A percentile compares a stretch with the other conserved stretches of the same genome.
phyloP scores from a whole-genome alignment of 30 jellyfish, hydroid and myxozoan genomes.

The Mastigias papua region DNA sequence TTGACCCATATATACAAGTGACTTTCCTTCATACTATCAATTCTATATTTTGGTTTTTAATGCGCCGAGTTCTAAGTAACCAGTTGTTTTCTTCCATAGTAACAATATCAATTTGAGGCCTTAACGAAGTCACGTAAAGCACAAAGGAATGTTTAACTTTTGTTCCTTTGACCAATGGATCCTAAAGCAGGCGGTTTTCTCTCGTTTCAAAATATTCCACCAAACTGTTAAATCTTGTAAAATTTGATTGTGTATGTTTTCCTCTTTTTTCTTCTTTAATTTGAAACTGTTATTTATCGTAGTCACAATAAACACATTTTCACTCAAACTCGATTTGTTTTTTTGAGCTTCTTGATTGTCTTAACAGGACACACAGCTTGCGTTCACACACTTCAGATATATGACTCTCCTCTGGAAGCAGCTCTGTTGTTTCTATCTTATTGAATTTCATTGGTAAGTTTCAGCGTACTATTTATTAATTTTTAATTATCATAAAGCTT shows the following conservation, averaged over 20 bases:
- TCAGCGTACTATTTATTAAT: too few relatives aligned
- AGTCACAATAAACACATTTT: background rate
- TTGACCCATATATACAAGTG: too few relatives aligned
- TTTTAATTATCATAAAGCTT: too few relatives aligned
- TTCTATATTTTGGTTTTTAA: too few relatives aligned
- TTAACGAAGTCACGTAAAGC: too few relatives aligned
- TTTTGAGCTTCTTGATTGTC: background rate
- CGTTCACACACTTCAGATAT: background rate
- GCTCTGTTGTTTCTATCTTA: background rate
- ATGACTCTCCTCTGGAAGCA: background rate
- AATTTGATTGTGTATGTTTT: background rate
- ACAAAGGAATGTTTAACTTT: too few relatives aligned
- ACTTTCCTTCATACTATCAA: too few relatives aligned
- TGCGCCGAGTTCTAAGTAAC: too few relatives aligned
- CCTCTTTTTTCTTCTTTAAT: background rate
- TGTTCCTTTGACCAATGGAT: background rate
- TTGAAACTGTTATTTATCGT: background rate
- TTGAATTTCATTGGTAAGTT: background rate
- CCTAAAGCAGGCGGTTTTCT: background rate
- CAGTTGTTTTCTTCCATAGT: too few relatives aligned
- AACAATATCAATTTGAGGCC: too few relatives aligned
- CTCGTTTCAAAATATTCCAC: slow-evolving; percentile 6
- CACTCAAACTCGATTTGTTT: background rate
- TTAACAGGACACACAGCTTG: slow-evolving; percentile 6
- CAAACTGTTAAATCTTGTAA: slow-evolving; percentile 35